Percentiles rank a stretch among this genome's conserved stretches.
Evolutionary conservation across 2,113 vertebrate genomes (phyloP).

Genomic region (Puntigrus tetrazona): DNA sequence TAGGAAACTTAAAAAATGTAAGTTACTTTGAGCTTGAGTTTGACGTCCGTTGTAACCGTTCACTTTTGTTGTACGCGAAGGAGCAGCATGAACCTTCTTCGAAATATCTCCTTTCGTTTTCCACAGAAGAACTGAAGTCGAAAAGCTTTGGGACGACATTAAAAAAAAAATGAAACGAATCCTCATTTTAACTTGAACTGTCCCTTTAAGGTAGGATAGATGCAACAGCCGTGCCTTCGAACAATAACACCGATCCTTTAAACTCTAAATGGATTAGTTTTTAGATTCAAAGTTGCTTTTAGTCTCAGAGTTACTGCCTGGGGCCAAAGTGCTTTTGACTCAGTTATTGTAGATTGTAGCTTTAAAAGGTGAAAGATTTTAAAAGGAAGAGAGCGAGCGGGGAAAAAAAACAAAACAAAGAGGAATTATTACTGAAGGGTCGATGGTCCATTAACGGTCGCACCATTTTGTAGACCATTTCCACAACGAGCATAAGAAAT

Average conservation of each 20-base stretch:
- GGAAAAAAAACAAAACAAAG: neutral
- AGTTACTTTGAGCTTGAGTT: neutral
- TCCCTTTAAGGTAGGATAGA: constrained; percentile 8
- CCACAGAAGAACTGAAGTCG: neutral
- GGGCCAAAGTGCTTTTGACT: constrained; percentile 41
- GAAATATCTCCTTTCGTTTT: neutral
- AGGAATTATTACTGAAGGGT: constrained; percentile 30
- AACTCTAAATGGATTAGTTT: constrained; percentile 35
- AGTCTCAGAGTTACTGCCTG: constrained; percentile 31
- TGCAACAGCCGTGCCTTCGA: neutral
- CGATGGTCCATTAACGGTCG: constrained; percentile 37
- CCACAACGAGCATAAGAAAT: constrained; percentile 38
- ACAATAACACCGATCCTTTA: constrained; percentile 2
- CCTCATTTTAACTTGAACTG: neutral
- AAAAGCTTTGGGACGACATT: neutral
- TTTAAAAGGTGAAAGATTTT: constrained; percentile 47
- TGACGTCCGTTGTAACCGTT: neutral
- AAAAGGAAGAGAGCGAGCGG: constrained; percentile 21
- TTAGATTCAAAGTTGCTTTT: constrained; percentile 34
- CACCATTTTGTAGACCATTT: constrained; percentile 32
- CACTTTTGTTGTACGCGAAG: neutral
- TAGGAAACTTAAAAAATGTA: neutral
- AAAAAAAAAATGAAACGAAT: constrained; percentile 3
- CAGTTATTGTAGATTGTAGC: constrained; percentile 40
- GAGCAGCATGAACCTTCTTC: neutral